Conservation (phyloP, 2,888 invertebrate species). For the Drosophila picticornis region DNA sequence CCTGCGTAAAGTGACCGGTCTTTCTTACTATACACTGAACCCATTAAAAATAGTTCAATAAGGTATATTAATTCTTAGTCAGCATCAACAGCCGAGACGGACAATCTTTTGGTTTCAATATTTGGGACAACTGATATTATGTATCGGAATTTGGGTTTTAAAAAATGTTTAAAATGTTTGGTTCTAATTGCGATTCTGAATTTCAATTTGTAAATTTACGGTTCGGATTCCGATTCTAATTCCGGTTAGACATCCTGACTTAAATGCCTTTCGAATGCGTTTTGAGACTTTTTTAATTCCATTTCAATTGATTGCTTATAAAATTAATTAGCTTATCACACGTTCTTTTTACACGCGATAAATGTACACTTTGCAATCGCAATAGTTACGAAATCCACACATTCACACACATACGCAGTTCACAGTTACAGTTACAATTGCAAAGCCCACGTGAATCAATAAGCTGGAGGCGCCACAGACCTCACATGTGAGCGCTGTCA, state of each 20-base stretch:
- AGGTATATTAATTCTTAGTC: neutral
- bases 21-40: neutral
- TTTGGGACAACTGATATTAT: neutral
- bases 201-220: neutral
- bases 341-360: constrained; percentile 32
- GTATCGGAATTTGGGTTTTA: neutral
- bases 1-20: neutral
- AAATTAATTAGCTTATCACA: constrained; percentile 53
- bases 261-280: neutral
- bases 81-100: neutral
- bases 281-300: constrained; percentile 20
- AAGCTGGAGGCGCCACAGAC: constrained; percentile 41
- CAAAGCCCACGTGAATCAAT: constrained; percentile 63
- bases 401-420: neutral
- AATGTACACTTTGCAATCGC: constrained; percentile 24
- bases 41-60: neutral
- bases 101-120: neutral
- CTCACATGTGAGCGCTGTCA: neutral
- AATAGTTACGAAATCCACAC: constrained; percentile 20
- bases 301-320: constrained; percentile 49
- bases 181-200: neutral
- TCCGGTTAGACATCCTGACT: neutral
- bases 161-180: neutral
- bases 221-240: neutral
- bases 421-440: constrained; percentile 8